Base-by-base conservation (phyloP, 2,797 vertebrate species). In the Hydrocynus forskahlii region DNA sequence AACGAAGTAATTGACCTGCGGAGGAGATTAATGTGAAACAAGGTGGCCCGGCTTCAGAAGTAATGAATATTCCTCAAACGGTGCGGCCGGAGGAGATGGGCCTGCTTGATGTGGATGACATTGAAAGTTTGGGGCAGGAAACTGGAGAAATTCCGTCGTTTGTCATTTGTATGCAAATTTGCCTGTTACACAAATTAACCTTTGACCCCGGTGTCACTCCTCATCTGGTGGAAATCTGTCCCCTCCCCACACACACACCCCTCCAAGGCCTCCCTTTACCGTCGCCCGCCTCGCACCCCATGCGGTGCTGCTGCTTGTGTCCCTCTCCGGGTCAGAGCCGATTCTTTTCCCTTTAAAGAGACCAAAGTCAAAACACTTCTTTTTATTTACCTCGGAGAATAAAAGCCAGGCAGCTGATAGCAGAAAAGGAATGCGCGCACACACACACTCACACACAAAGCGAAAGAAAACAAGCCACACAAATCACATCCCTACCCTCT, bases 91-190 rank as follows among this genome's bases (percentile, higher is more conserved):
- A 89, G 88, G 78, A 88, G 94, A 94, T 94, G 94, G 91, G 85
- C 92, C 90, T 88, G 95, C 95, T 96, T 95, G 95, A 96, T 95
- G 95, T 94, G 91, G 94, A 95, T 97, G 97, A 98, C 97, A 98
- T 96, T 98, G 97, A 98, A 97, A 97, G 96, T 97, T 96, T 97
- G 92, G 88, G 90, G 93, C 95, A 91, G 94, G 95, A 95, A 96
- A 96, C 95, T 95, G 95, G 96, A 96, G 95, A 96, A 96, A 96
- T 96, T 96, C 96, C 95, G 96, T 97, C 96, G 95, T 97, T 97
- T 97, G 95, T 96, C 97, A 99, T 99, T 99, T 99, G 97, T 98
- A 99, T 99, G 97, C 96, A 99, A 99, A 99, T 99, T 94, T 0
- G 88, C 85, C 95, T 93, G 96, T 97, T 99, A 95, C 96, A 97